Percentiles rank a stretch among this genome's conserved stretches.
These are phyloP conservation scores for Caenorhabditis becei DNA, from an alignment of 2,888 invertebrate species.

Conservation along the genomic window DNA sequence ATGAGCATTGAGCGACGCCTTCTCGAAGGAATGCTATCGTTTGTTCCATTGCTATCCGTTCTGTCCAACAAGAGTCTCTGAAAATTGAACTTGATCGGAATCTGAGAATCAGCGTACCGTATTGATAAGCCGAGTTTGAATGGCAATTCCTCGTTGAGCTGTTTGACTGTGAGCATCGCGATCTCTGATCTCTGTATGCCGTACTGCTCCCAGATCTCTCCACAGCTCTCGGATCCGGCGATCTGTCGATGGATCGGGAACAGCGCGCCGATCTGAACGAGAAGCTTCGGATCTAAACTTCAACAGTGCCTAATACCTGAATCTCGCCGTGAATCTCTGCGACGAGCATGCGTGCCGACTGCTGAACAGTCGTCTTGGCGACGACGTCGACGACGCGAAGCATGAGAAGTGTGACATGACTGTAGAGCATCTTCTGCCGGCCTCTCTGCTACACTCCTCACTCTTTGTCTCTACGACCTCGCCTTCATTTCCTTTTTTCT, in stretches of 20 bases:
- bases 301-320: too few species aligned
- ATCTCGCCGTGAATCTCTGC: conserved; percentile 81
- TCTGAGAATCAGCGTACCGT: conserved; percentile 63
- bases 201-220: conserved; percentile 87
- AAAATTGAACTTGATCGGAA: neutral
- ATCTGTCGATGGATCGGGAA: conserved; percentile 81
- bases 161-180: conserved; percentile 75
- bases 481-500: conserved; percentile 38
- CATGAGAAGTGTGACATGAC: conserved; percentile 80
- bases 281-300: too few species aligned
- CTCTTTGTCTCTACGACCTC: conserved; percentile 27
- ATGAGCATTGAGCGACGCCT: conserved; percentile 80
- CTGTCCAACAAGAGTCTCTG: conserved; percentile 89
- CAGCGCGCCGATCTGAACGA: conserved; percentile 81
- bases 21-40: conserved; percentile 81
- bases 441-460: conserved; percentile 23
- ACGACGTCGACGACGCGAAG: conserved; percentile 80
- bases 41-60: conserved; percentile 88
- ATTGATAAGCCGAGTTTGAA: conserved; percentile 85
- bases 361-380: conserved; percentile 80
- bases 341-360: conserved; percentile 79
- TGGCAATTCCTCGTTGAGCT: conserved; percentile 85
- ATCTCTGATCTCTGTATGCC: conserved; percentile 86
- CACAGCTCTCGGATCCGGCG: conserved; percentile 84
- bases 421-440: conserved; percentile 70